These are phyloP conservation scores for Drosophila meridiana DNA, from an alignment of 2,888 invertebrate genomes.

Conservation along the genomic window DNA sequence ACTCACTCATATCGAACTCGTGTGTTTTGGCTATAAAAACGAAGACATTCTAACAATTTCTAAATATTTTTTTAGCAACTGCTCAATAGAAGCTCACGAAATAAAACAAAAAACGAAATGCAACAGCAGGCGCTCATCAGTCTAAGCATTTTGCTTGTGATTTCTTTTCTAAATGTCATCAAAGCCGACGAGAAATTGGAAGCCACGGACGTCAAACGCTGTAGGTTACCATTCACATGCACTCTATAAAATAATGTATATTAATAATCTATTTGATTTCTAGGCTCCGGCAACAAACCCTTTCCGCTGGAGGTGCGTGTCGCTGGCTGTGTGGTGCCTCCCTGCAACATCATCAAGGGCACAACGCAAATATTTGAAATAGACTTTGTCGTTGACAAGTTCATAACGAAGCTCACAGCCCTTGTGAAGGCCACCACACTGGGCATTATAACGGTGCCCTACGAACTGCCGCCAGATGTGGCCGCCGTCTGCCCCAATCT, in stretches of 20 bases:
- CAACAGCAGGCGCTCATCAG: slow-evolving; percentile 28
- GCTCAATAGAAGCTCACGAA: slow-evolving; percentile 26
- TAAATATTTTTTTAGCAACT: slow-evolving; percentile 33
- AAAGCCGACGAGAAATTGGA: slow-evolving; percentile 33
- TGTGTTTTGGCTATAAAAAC: slow-evolving; percentile 45
- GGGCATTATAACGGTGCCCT: slow-evolving; percentile 82
- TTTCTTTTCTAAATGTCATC: slow-evolving; percentile 8
- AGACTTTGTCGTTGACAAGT: slow-evolving; percentile 77
- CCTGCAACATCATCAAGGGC: slow-evolving; percentile 82
- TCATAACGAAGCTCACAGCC: slow-evolving; percentile 60
- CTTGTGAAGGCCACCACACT: slow-evolving; percentile 81
- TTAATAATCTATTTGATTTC: not conserved
- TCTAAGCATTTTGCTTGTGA: slow-evolving; percentile 41
- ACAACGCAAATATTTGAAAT: slow-evolving; percentile 73
- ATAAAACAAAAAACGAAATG: slow-evolving; percentile 36
- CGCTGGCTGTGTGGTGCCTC: slow-evolving; percentile 76
- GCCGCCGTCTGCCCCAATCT: slow-evolving; percentile 82
- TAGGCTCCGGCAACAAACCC: slow-evolving; percentile 75
- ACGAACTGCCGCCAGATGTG: slow-evolving; percentile 81
- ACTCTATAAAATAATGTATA: not conserved
- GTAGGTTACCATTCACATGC: slow-evolving; percentile 48
- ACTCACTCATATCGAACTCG: slow-evolving; percentile 26
- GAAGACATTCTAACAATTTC: slow-evolving; percentile 12
- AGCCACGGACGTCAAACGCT: slow-evolving; percentile 70
- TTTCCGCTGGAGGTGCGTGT: slow-evolving; percentile 77